Percentiles rank a stretch among this genome's conserved stretches.
These are phyloP conservation scores for Steatocranus sp. DNA, from an alignment of 2,797 vertebrate genomes.

Conservation along the genomic window DNA sequence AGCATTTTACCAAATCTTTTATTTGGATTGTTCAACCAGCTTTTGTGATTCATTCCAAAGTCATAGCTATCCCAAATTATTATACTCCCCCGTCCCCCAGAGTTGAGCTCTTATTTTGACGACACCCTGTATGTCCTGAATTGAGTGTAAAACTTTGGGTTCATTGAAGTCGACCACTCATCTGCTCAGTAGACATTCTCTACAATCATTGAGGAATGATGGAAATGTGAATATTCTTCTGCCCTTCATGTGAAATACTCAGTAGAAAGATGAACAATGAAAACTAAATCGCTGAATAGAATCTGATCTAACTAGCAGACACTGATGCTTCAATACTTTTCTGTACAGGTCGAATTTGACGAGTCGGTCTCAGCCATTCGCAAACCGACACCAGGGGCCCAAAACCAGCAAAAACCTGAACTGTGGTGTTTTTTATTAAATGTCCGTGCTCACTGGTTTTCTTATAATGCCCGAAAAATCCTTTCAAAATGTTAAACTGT, in stretches of 20 bases:
- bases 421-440: background rate
- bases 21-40: background rate
- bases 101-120: constrained; percentile 12
- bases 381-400: background rate
- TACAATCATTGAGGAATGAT: background rate
- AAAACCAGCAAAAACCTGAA: background rate
- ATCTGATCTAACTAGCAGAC: background rate
- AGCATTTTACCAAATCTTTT: background rate
- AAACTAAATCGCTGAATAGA: background rate
- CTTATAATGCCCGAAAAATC: background rate
- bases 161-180: background rate
- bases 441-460: background rate
- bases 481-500: background rate
- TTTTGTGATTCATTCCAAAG: background rate
- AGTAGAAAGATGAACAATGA: background rate
- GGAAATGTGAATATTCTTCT: background rate
- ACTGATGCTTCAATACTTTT: background rate
- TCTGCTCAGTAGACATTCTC: constrained; percentile 26
- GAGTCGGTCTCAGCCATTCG: background rate
- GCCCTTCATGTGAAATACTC: background rate
- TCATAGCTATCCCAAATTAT: background rate
- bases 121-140: constrained; percentile 25
- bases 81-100: background rate
- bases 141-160: background rate
- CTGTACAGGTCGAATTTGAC: background rate